Conservation (phyloP, 2,888 invertebrate genomes). For the Chromoteleia sp. region DNA sequence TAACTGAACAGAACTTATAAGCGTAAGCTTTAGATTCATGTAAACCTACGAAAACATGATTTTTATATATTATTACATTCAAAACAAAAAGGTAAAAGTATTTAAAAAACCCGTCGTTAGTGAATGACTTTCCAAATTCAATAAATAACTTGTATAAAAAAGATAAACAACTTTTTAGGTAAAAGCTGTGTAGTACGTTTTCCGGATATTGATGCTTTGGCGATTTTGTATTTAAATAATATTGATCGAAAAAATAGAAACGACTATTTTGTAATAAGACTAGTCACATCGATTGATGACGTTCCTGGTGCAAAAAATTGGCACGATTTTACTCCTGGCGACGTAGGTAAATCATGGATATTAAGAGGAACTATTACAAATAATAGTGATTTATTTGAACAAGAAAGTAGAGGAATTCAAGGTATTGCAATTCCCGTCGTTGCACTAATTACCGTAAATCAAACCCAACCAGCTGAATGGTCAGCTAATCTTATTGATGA, state of each 20-base stretch:
- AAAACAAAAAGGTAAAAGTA: too few species aligned
- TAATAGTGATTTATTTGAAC: constrained; percentile 77
- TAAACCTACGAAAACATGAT: too few species aligned
- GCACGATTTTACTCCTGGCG: constrained; percentile 77
- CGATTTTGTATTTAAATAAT: constrained; percentile 74
- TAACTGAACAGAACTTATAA: too few species aligned
- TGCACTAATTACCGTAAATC: constrained; percentile 81
- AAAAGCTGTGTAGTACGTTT: constrained; percentile 80
- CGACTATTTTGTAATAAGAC: constrained; percentile 78
- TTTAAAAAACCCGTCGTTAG: too few species aligned
- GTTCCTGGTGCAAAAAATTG: constrained; percentile 78
- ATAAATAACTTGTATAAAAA: too few species aligned
- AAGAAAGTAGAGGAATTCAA: constrained; percentile 83
- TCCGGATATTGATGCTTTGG: constrained; percentile 72
- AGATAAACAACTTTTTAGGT: constrained; percentile 69
- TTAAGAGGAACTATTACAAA: constrained; percentile 76
- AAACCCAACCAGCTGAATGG: constrained; percentile 80
- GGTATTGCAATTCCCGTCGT: constrained; percentile 84
- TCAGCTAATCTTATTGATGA: constrained; percentile 82
- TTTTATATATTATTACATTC: too few species aligned
- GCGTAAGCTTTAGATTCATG: too few species aligned
- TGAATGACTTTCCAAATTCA: too few species aligned
- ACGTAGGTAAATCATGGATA: constrained; percentile 78
- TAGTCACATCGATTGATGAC: constrained; percentile 75
- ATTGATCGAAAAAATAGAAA: constrained; percentile 75